A percentile compares a stretch with the other conserved stretches of the same genome.
Evolutionary conservation across 2,888 invertebrate genomes (phyloP).

Genomic region (Ophion slaviceki): DNA sequence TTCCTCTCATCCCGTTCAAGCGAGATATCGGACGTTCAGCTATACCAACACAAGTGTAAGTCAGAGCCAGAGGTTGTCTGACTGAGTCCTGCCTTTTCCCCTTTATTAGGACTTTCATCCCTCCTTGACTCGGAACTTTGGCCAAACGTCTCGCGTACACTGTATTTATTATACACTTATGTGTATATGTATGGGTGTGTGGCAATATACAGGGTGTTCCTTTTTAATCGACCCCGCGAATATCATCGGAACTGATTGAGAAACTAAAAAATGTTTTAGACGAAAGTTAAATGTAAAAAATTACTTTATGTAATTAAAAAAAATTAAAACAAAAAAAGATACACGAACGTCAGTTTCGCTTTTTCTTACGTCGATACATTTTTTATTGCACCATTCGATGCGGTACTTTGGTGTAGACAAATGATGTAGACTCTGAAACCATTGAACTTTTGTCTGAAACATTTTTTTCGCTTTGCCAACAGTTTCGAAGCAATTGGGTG

Average conservation of each 20-base stretch:
- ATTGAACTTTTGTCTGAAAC: not conserved
- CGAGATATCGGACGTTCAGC: conserved; percentile 49
- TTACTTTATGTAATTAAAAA: no score
- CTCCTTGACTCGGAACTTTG: conserved; percentile 48
- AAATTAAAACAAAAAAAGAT: no score
- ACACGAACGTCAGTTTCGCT: no score
- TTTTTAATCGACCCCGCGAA: not conserved
- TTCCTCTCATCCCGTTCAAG: conserved; percentile 42
- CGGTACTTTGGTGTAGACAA: not conserved
- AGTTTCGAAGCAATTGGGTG: not conserved
- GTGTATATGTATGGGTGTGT: not conserved
- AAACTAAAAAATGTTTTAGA: no score
- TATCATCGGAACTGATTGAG: not conserved
- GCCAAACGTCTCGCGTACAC: conserved; percentile 26
- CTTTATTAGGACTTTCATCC: conserved; percentile 36
- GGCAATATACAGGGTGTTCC: not conserved
- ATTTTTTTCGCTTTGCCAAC: not conserved
- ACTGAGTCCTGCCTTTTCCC: conserved; percentile 31
- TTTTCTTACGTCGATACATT: no score
- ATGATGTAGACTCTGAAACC: not conserved
- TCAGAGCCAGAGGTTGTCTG: conserved; percentile 42
- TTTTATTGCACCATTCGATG: no score
- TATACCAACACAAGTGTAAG: conserved; percentile 29
- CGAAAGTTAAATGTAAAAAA: no score
- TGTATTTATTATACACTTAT: not conserved